Evolutionary conservation across 2,888 invertebrate species (phyloP), one percentile per base, ranked within the genome.

Genomic region (Acrobasis repandana): DNA sequence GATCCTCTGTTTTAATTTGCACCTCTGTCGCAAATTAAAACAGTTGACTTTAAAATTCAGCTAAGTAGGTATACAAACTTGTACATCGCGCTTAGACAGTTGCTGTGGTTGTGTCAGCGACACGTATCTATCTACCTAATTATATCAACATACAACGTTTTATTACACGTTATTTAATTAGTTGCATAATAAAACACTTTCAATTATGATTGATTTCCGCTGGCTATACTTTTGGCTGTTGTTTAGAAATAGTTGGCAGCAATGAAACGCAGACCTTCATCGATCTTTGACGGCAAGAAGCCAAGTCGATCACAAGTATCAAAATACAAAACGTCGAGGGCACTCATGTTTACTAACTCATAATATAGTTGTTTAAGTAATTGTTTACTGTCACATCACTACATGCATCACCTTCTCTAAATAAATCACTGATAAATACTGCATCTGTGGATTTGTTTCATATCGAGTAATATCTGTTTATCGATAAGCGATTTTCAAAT

Each of bases 181-280:
- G 46, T 46, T 43, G 14, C 15, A 50, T 15, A 50, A 28, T 43
- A 16, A 16, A 38, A 36, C 59, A 59, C 59, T 59, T 59, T 59
- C 51, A 50, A 3, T 51, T 61, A 57, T 60, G 70, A 78, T 77
- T 65, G 70, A 65, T 75, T 78, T 71, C 67, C 74, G 66, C 69
- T 74, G n/a, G n/a, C 70, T 57, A 74, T 76, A 72, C 63, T 71
- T 67, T 83, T 83, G 83, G 83, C 83, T 69, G 72, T 65, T 67
- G 71, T 61, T 76, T 80, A 74, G 70, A 80, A 84, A 85, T 84
- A 82, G 80, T 85, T 86, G 86, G 84, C 84, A 83, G 71, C 71
- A 76, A 67, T 64, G 74, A 74, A 75, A 74, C 73, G 72, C 64
- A 79, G 77, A 79, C 83, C 83, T 85, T 84, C 82, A 79, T 68